Percentiles rank a stretch among this genome's conserved stretches.
These are phyloP conservation scores for Drosophila pegasa DNA, from an alignment of 2,888 invertebrate species.

Conservation along the genomic window DNA sequence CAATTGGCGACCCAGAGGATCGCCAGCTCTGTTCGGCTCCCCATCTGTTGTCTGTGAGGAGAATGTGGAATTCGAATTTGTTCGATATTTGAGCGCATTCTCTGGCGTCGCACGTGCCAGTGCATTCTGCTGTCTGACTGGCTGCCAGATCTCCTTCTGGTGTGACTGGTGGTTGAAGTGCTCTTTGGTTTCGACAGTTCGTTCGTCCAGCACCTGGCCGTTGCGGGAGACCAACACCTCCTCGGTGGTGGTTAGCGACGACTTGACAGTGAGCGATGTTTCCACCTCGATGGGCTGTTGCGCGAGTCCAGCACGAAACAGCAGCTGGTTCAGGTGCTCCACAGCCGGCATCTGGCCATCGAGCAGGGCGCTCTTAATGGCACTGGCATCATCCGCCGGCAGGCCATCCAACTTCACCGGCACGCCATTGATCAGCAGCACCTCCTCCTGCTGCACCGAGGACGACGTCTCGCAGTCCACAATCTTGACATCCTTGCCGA, in stretches of 20 bases:
- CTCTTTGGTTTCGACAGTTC: conserved; percentile 89
- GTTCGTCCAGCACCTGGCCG: conserved; percentile 89
- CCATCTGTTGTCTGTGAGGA: conserved; percentile 54
- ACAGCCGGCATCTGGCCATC: conserved; percentile 90
- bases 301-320: conserved; percentile 88
- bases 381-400: conserved; percentile 89
- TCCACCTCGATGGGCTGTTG: conserved; percentile 89
- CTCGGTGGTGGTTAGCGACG: conserved; percentile 89
- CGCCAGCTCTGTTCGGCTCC: conserved; percentile 32
- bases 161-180: conserved; percentile 89
- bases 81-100: conserved; percentile 65
- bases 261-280: conserved; percentile 89
- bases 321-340: conserved; percentile 89
- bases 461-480: conserved; percentile 91
- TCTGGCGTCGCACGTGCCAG: conserved; percentile 60
- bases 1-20: conserved; percentile 55
- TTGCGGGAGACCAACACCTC: conserved; percentile 89
- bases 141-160: conserved; percentile 89
- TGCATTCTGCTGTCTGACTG: conserved; percentile 71
- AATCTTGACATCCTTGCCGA: conserved; percentile 89
- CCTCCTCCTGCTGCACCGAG: conserved; percentile 90
- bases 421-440: conserved; percentile 89
- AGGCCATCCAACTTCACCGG: conserved; percentile 89
- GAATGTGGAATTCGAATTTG: conserved; percentile 67
- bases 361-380: conserved; percentile 89